Percentiles rank a stretch among this genome's conserved stretches.
Evolutionary conservation across 2,888 invertebrate genomes (phyloP).

Genomic region (Ganaspis brasiliensis): DNA sequence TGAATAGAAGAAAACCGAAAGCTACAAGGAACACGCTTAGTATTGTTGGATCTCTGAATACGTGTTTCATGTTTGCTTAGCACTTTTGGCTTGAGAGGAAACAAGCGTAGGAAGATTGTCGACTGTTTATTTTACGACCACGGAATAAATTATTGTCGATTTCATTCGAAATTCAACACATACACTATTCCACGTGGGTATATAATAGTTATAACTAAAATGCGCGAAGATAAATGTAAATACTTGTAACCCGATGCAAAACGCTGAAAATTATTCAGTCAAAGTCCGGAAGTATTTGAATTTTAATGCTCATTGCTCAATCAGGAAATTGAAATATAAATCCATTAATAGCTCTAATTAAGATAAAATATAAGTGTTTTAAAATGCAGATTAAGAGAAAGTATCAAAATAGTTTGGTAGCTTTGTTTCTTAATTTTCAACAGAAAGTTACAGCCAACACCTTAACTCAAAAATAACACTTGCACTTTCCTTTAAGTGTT

Average conservation of each 20-base stretch:
- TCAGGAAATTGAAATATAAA: neutral
- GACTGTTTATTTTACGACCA: constrained; percentile 68
- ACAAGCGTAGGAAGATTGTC: constrained; percentile 68
- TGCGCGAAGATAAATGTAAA: constrained; percentile 11
- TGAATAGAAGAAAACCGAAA: constrained; percentile 45
- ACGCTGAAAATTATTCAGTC: neutral
- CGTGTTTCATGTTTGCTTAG: constrained; percentile 68
- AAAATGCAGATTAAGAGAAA: too few relatives aligned
- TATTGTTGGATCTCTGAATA: constrained; percentile 48
- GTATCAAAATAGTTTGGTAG: too few relatives aligned
- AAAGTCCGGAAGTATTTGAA: neutral
- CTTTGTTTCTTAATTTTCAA: neutral
- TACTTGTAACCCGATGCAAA: constrained; percentile 20
- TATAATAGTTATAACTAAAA: constrained; percentile 12
- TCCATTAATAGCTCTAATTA: too few relatives aligned
- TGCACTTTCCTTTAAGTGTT: neutral
- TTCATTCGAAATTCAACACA: constrained; percentile 63
- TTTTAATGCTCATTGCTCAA: neutral
- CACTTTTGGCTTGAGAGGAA: constrained; percentile 67
- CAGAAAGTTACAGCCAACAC: neutral
- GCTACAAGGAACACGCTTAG: constrained; percentile 24
- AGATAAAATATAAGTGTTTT: too few relatives aligned
- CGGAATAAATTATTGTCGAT: constrained; percentile 72
- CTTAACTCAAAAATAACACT: neutral
- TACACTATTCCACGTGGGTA: constrained; percentile 22